Conservation (phyloP, 1,140 invertebrate species). For the Saxidomus purpurata region DNA sequence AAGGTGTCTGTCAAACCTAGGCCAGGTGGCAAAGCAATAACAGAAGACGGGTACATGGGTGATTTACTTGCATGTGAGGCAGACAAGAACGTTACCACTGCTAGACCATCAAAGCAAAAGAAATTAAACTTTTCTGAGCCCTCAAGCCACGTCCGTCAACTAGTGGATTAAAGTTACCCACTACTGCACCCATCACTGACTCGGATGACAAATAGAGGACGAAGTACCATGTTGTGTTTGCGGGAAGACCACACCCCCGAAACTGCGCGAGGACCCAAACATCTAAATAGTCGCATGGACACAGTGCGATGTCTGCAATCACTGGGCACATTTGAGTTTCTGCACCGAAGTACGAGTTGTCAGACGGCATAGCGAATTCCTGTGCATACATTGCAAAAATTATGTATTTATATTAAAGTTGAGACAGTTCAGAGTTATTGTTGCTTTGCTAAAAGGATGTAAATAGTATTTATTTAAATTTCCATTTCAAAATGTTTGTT, state of each 20-base stretch:
- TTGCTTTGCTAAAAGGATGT: background rate
- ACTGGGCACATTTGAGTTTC: background rate
- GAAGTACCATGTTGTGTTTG: conserved; percentile 22
- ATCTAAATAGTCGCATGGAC: background rate
- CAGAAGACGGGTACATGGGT: too few relatives aligned
- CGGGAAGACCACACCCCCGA: too few relatives aligned
- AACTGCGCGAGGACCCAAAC: too few relatives aligned
- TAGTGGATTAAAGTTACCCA: background rate
- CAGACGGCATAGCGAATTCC: too few relatives aligned
- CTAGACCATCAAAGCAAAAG: background rate
- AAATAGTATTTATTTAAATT: background rate
- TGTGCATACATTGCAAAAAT: conserved; percentile 35
- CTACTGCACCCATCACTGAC: background rate
- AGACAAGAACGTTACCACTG: background rate
- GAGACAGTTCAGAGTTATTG: background rate
- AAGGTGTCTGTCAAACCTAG: background rate
- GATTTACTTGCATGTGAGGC: background rate
- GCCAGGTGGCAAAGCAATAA: conserved; percentile 22
- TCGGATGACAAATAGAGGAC: background rate
- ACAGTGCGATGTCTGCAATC: background rate
- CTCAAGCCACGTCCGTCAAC: background rate
- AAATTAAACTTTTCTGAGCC: background rate
- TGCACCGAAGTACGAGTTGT: too few relatives aligned
- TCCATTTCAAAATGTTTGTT: background rate
- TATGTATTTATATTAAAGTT: background rate